phyloP scores from a whole-genome alignment of 1,140 invertebrate species.

The Nephotettix cincticeps region DNA sequence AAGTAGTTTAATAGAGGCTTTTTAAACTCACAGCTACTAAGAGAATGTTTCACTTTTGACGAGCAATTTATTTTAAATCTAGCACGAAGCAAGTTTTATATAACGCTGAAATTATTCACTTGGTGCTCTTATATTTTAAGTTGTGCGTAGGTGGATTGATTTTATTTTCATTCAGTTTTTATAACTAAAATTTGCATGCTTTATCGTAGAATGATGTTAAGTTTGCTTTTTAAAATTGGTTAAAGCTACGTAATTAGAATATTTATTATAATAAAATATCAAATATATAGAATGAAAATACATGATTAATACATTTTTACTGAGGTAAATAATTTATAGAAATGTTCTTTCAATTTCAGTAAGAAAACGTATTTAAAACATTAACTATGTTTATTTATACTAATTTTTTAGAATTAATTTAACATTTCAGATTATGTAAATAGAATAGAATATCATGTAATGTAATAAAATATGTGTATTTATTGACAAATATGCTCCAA shows the following conservation, averaged over 20 bases:
- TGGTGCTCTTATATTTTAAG: not conserved
- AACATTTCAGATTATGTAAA: not conserved
- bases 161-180: not conserved
- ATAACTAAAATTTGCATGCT: not conserved
- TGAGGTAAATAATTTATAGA: too few relatives aligned
- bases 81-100: not conserved
- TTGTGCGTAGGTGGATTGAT: not conserved
- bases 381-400: too few relatives aligned
- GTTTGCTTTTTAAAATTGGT: not conserved
- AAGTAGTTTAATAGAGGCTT: not conserved
- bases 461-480: not conserved
- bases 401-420: too few relatives aligned
- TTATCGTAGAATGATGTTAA: not conserved
- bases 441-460: not conserved
- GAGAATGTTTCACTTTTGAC: too few relatives aligned
- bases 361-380: too few relatives aligned
- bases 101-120: not conserved
- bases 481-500: not conserved
- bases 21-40: not conserved
- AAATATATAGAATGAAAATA: not conserved
- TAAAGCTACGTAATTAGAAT: not conserved
- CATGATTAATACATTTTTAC: not conserved
- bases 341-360: too few relatives aligned
- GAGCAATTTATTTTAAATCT: not conserved
- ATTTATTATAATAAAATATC: not conserved